Conservation (phyloP, 2,888 invertebrate genomes). For the Hecatera dysodea region DNA sequence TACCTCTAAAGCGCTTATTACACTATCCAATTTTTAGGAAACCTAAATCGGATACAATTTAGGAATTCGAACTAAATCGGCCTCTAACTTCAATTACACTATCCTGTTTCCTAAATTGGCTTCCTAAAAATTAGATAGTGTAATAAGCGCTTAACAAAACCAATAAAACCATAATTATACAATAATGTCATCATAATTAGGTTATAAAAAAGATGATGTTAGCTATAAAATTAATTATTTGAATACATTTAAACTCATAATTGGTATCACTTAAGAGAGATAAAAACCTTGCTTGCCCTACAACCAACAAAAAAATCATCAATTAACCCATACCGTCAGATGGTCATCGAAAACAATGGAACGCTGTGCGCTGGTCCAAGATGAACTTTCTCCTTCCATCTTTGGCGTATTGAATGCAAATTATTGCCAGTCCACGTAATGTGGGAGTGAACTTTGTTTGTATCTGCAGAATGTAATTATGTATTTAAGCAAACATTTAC, state of each 20-base stretch:
- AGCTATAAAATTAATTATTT: neutral
- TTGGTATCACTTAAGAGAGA: neutral
- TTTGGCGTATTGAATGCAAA: slow-evolving; percentile 58
- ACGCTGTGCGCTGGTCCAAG: slow-evolving; percentile 1
- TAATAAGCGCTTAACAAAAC: too few relatives aligned
- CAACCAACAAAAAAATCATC: neutral
- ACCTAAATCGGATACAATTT: too few relatives aligned
- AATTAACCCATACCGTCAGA: neutral
- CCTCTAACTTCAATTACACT: too few relatives aligned
- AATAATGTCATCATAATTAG: too few relatives aligned
- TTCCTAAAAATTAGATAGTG: too few relatives aligned
- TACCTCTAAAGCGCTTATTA: too few relatives aligned
- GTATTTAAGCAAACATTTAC: neutral
- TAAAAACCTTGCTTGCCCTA: neutral
- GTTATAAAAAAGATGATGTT: neutral
- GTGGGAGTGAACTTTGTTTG: slow-evolving; percentile 45
- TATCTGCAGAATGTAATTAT: neutral
- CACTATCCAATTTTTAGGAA: too few relatives aligned
- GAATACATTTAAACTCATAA: neutral
- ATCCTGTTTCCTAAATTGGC: too few relatives aligned
- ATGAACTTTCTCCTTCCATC: slow-evolving; percentile 58
- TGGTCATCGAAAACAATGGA: slow-evolving; percentile 46
- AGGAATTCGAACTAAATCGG: too few relatives aligned
- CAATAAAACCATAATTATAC: too few relatives aligned
- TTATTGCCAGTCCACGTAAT: slow-evolving; percentile 38